phyloP scores from a whole-genome alignment of 2,888 invertebrate species.

The Mythimna albipuncta region DNA sequence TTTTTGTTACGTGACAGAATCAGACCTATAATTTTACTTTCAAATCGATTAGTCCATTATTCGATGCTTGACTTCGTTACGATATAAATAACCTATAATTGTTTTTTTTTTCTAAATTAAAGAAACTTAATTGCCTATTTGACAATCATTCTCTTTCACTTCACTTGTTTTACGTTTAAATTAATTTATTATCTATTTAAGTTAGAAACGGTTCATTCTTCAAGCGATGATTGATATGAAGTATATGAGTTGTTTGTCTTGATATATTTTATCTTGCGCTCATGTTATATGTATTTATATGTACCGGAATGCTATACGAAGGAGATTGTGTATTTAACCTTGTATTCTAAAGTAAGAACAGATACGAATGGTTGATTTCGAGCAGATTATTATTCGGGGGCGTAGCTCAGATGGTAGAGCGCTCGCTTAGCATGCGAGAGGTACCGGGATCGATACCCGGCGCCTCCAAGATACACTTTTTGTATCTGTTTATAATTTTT shows the following conservation, averaged over 20 bases:
- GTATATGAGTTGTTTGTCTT: not conserved
- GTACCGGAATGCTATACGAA: constrained; percentile 9
- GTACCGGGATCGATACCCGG: constrained; percentile 91
- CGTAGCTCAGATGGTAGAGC: constrained; percentile 91
- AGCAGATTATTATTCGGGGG: constrained; percentile 72
- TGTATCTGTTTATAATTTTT: not conserved
- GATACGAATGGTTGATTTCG: constrained; percentile 22
- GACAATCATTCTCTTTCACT: too few species aligned
- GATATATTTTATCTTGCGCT: not conserved
- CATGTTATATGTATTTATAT: not conserved
- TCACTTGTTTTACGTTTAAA: not conserved
- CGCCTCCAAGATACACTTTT: constrained; percentile 82
- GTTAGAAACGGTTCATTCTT: not conserved
- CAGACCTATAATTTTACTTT: too few species aligned
- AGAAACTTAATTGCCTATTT: too few species aligned
- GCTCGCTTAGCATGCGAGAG: constrained; percentile 91
- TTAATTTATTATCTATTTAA: not conserved
- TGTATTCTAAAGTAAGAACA: constrained; percentile 11
- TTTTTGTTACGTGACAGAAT: too few species aligned
- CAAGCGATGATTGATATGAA: constrained; percentile 8
- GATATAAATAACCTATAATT: not conserved
- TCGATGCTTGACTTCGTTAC: too few species aligned
- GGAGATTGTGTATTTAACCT: constrained; percentile 14
- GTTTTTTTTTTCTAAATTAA: not conserved
- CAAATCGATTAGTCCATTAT: too few species aligned